Evolutionary conservation across 2,797 vertebrate species (phyloP).

Genomic region (Darevskia mixta): DNA sequence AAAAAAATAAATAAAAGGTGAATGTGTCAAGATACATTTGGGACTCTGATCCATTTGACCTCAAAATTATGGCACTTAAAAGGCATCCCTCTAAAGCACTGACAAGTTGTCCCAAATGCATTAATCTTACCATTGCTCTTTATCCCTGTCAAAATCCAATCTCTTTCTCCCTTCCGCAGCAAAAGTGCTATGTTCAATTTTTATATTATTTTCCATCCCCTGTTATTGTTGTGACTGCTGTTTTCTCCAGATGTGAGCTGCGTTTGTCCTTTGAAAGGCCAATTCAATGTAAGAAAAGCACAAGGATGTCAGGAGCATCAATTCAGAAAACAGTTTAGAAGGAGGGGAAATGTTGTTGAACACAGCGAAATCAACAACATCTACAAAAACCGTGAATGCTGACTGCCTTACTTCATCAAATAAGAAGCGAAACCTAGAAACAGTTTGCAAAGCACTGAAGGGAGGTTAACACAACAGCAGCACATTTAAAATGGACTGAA

Average conservation of each 20-base stretch:
- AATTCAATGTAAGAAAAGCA: background rate
- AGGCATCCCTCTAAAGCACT: background rate
- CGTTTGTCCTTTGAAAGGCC: background rate
- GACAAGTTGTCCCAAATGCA: background rate
- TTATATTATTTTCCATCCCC: conserved; percentile 1
- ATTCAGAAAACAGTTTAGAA: conserved; percentile 31
- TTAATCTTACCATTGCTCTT: conserved; percentile 20
- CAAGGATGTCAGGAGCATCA: background rate
- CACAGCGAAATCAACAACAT: background rate
- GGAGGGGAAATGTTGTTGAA: background rate
- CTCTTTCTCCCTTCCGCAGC: conserved; percentile 1
- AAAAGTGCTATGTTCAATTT: background rate
- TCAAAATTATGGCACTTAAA: background rate
- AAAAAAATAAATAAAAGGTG: background rate
- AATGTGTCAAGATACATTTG: background rate
- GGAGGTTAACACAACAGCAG: conserved; percentile 14
- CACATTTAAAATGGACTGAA: background rate
- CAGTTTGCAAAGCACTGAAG: background rate
- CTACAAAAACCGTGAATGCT: conserved; percentile 33
- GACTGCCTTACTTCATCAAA: background rate
- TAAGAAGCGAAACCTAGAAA: conserved; percentile 37
- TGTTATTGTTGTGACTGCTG: background rate
- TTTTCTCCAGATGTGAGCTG: conserved; percentile 30
- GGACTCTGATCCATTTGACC: background rate
- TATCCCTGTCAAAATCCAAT: conserved; percentile 9